Conservation (phyloP, 2,113 vertebrate species). For the Hippolais icterina region DNA sequence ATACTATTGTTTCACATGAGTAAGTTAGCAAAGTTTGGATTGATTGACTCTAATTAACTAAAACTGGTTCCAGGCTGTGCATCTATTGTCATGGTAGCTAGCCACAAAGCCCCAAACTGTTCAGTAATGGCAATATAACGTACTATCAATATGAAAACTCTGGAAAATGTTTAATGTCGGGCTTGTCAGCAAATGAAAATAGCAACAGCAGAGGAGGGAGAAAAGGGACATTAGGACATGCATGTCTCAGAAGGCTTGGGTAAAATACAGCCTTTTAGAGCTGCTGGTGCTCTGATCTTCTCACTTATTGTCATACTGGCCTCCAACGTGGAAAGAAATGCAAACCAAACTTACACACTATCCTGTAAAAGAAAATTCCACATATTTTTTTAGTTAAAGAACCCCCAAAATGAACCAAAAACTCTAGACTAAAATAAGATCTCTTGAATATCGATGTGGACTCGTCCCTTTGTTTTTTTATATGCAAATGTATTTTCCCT, state of each 20-base stretch:
- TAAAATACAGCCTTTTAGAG: not conserved
- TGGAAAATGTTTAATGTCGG: slow-evolving; percentile 86
- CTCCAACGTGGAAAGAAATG: not conserved
- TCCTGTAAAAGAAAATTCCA: not conserved
- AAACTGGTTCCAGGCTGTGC: slow-evolving; percentile 99
- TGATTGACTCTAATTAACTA: slow-evolving; percentile 99
- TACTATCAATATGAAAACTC: slow-evolving; percentile 95
- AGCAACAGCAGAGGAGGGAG: slow-evolving; percentile 22
- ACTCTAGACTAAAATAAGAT: not conserved
- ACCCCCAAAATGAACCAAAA: not conserved
- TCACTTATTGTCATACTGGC: not conserved
- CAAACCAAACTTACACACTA: not conserved
- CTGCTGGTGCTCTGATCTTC: not conserved
- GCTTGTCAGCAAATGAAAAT: slow-evolving; percentile 69
- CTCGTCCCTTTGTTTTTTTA: not conserved
- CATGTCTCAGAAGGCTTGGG: not conserved
- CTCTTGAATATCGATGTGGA: not conserved
- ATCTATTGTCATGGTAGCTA: slow-evolving; percentile 99
- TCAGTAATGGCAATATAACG: slow-evolving; percentile 84
- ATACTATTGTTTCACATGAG: slow-evolving; percentile 99
- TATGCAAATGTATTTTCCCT: not conserved
- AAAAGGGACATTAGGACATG: slow-evolving; percentile 47
- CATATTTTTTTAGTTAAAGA: rapidly evolving
- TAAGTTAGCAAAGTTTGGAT: slow-evolving; percentile 99
- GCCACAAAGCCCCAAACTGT: slow-evolving; percentile 87